A percentile compares a stretch with the other conserved stretches of the same genome.
Conservation (phyloP, 2,113 vertebrate genomes). For the Phrynocephalus versicolor region DNA sequence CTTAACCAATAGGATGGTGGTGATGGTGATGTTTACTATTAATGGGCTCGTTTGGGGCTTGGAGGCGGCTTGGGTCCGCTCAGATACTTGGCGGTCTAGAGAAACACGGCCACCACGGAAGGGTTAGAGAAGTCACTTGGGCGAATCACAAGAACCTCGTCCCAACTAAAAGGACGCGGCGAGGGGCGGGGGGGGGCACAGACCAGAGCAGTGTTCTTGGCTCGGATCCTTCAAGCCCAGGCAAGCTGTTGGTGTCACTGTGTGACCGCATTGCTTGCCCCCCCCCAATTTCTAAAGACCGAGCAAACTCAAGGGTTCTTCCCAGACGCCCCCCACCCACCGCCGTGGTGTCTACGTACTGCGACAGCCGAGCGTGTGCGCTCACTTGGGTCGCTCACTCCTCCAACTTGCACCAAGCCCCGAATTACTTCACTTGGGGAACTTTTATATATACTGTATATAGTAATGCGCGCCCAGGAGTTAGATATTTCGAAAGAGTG, state of each 20-base stretch:
- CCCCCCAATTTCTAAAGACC: not conserved
- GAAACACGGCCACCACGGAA: constrained; percentile 49
- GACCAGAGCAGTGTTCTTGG: constrained; percentile 58
- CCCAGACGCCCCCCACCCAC: not conserved
- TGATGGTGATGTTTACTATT: not conserved
- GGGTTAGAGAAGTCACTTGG: constrained; percentile 57
- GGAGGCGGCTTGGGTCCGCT: not conserved
- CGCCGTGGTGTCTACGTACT: constrained; percentile 21
- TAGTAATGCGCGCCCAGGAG: too few species aligned
- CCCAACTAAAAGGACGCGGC: constrained; percentile 56
- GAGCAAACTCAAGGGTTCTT: not conserved
- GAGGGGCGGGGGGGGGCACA: too few species aligned
- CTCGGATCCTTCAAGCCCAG: constrained; percentile 45
- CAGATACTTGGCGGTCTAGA: constrained; percentile 34
- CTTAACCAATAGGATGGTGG: not conserved
- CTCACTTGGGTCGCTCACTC: not conserved
- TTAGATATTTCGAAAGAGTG: constrained; percentile 78
- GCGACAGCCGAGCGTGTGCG: constrained; percentile 11
- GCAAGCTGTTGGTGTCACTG: constrained; percentile 1
- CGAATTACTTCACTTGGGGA: constrained; percentile 40
- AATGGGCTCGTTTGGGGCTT: not conserved
- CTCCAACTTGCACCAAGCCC: too few species aligned
- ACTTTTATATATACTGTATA: too few species aligned
- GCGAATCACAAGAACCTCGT: constrained; percentile 59
- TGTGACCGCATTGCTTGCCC: not conserved